Evolutionary conservation across 2,888 invertebrate genomes (phyloP), one percentile per base, ranked within the genome.

Genomic region (Stenolophus ochropezus): DNA sequence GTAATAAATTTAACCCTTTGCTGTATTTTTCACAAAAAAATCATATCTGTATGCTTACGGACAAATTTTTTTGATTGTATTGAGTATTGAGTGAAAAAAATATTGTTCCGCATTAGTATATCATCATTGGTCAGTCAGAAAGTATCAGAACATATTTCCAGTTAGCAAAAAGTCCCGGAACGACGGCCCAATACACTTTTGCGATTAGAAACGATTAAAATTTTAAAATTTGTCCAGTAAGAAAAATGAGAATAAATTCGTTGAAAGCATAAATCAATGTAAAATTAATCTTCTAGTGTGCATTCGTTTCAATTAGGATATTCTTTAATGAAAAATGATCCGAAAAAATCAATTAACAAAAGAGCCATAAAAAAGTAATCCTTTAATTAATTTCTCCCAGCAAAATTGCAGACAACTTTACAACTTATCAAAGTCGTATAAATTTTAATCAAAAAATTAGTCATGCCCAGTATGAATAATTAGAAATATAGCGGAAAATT

Each of bases 371-470:
- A 69, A 69, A 69, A 69, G 69, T 47, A 69, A 69, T 69, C 33
- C 42, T 18, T 33, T 69, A 47, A 69, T 69, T 69, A 42, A 69
- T 42, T 33, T 69, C 18, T 18, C 5, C 18, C 18, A 21, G 27
- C 16, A 16, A 69, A 69, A 69, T 69, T 69, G 33, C 33, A 16
- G 1, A 16, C 18, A 69, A 69, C 69, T 69, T 69, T 18, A 16
- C 8, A 69, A 69, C 16, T 69, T 69, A 42, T 69, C 69, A 69
- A 69, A 69, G 42, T 42, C 69, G 69, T 69, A 69, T 69, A 69
- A 69, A 69, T 69, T 69, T 69, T 69, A 69, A 69, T 69, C 42
- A 69, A 69, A 69, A 42, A 42, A 42, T 69, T 69, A 69, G n/a
- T n/a, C n/a, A n/a, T 25, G 4, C 14, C 1, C n/a, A 14, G 33